phyloP scores from a whole-genome alignment of 2,113 vertebrate species.

The Corythoichthys intestinalis region DNA sequence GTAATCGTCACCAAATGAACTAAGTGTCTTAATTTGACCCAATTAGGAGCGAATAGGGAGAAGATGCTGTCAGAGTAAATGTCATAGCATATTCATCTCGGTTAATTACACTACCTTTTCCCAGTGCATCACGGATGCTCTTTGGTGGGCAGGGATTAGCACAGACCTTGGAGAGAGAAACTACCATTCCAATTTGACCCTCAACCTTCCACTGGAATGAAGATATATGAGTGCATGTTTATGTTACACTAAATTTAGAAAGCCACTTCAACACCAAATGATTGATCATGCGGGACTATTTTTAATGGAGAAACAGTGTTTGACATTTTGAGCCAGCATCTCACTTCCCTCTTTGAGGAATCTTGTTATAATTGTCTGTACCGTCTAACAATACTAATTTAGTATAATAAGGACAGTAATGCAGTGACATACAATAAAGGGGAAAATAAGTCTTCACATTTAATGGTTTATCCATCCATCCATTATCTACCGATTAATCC shows the following conservation, averaged over 20 bases:
- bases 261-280: slow-evolving; percentile 21
- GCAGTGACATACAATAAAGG: no score
- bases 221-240: slow-evolving; percentile 14
- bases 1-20: slow-evolving; percentile 38
- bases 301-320: slow-evolving; percentile 31
- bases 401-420: neutral
- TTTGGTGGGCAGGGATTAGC: slow-evolving; percentile 27
- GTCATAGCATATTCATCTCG: slow-evolving; percentile 41
- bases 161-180: neutral
- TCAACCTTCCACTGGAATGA: slow-evolving; percentile 9
- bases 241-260: slow-evolving; percentile 7
- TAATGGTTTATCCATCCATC: neutral
- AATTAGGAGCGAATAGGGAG: slow-evolving; percentile 43
- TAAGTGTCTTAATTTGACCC: slow-evolving; percentile 50
- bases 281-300: slow-evolving; percentile 14
- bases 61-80: slow-evolving; percentile 57
- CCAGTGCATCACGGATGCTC: slow-evolving; percentile 20
- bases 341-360: neutral
- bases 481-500: no score
- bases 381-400: neutral
- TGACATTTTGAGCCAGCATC: slow-evolving; percentile 24
- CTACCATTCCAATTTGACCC: slow-evolving; percentile 14
- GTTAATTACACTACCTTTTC: slow-evolving; percentile 48
- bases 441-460: neutral
- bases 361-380: neutral